phyloP scores from a whole-genome alignment of 2,797 vertebrate genomes.

The Chloroceryle amazona region DNA sequence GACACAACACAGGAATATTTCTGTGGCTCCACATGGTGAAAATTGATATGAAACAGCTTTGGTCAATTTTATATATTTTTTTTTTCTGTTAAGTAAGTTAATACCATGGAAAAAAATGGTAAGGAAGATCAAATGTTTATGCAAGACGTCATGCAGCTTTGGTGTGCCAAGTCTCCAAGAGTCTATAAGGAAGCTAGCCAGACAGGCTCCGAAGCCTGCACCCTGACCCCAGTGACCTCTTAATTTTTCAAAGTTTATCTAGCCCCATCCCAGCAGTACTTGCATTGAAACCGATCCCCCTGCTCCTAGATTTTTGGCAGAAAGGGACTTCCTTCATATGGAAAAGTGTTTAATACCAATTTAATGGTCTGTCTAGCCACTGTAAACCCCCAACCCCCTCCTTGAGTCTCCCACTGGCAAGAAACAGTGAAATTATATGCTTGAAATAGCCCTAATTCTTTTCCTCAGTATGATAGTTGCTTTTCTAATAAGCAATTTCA shows the following conservation, averaged over 20 bases:
- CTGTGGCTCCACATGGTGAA: conserved; percentile 62
- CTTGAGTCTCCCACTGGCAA: conserved; percentile 58
- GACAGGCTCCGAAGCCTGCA: conserved; percentile 79
- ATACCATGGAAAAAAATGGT: conserved; percentile 80
- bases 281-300: conserved; percentile 79
- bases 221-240: conserved; percentile 82
- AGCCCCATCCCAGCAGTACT: conserved; percentile 69
- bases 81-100: conserved; percentile 70
- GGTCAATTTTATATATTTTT: conserved; percentile 59
- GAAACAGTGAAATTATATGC: conserved; percentile 65
- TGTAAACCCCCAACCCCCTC: conserved; percentile 50
- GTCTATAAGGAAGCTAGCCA: conserved; percentile 85
- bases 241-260: conserved; percentile 81
- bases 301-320: conserved; percentile 79
- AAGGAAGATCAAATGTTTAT: conserved; percentile 81
- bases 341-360: conserved; percentile 84
- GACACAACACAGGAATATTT: conserved; percentile 69
- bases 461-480: conserved; percentile 22
- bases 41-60: conserved; percentile 80
- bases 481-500: conserved; percentile 43
- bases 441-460: conserved; percentile 63
- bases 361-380: conserved; percentile 85
- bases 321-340: conserved; percentile 81
- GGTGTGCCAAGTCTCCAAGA: conserved; percentile 76
- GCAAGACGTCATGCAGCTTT: conserved; percentile 74